phyloP scores from a whole-genome alignment of 2,888 invertebrate species.

The Apeira syringaria region DNA sequence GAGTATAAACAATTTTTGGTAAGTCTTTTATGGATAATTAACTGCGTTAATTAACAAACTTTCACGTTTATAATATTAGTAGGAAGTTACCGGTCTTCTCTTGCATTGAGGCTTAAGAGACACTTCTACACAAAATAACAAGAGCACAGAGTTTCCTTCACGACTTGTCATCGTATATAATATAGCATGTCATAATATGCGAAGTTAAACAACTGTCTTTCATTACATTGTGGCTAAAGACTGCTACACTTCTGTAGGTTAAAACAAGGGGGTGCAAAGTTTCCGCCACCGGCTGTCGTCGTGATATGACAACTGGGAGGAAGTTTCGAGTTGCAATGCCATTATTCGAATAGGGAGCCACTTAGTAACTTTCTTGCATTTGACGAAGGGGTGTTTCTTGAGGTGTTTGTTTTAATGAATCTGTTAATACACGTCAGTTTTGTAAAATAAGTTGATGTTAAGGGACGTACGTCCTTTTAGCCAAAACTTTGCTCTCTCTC shows the following conservation, averaged over 20 bases:
- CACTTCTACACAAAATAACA: no score
- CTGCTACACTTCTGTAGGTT: slow-evolving; percentile 3
- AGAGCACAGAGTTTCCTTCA: no score
- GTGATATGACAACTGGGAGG: slow-evolving; percentile 28
- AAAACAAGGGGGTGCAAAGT: slow-evolving; percentile 24
- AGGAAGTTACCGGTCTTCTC: no score
- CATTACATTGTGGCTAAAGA: background rate
- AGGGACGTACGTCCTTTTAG: no score
- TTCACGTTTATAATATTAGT: no score
- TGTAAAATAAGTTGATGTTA: no score
- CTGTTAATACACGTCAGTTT: slow-evolving; percentile 6
- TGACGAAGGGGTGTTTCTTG: slow-evolving; percentile 14
- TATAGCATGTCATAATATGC: background rate
- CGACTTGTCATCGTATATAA: no score
- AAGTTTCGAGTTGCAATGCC: slow-evolving; percentile 22
- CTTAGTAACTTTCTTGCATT: slow-evolving; percentile 15
- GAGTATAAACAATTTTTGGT: no score
- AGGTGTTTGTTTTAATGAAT: slow-evolving; percentile 6
- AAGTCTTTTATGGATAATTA: no score
- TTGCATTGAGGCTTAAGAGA: no score
- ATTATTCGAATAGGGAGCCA: slow-evolving; percentile 5
- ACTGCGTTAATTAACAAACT: no score
- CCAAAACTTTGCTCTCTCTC: no score
- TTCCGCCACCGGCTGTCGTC: slow-evolving; percentile 29
- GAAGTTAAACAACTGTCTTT: background rate